These are phyloP conservation scores for Amyelois transitella DNA, from an alignment of 1,140 invertebrate species.

Conservation along the genomic window DNA sequence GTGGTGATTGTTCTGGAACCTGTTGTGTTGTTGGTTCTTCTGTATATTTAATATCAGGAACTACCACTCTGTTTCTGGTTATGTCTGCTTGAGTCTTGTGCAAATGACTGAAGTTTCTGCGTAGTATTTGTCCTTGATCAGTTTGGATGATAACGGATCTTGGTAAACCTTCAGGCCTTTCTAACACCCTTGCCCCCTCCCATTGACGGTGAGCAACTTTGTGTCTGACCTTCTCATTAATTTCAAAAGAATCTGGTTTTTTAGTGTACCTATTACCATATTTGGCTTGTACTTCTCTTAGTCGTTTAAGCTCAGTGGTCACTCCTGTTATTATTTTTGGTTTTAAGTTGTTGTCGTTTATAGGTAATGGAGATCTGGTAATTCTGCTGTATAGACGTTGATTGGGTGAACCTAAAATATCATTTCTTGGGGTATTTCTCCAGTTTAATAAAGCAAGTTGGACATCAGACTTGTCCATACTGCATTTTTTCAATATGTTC, in stretches of 20 bases:
- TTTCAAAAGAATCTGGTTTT: no score
- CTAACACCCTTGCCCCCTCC: constrained; percentile 19
- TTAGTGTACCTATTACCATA: no score
- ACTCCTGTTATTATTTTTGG: constrained; percentile 18
- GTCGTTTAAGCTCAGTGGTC: not conserved
- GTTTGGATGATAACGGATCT: constrained; percentile 21
- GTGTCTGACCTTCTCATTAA: constrained; percentile 16
- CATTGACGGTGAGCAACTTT: constrained; percentile 17
- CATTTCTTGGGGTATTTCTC: constrained; percentile 16
- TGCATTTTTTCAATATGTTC: constrained; percentile 10
- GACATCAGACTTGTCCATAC: constrained; percentile 11
- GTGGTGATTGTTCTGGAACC: no score
- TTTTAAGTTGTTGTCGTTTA: constrained; percentile 12
- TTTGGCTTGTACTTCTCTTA: no score
- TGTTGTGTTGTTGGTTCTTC: no score
- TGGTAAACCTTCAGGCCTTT: constrained; percentile 15
- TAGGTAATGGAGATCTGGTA: constrained; percentile 14
- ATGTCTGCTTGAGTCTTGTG: constrained; percentile 18
- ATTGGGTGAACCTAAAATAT: constrained; percentile 12
- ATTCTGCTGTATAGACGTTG: constrained; percentile 14
- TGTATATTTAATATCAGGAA: no score
- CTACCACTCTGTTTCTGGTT: no score
- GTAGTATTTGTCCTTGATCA: constrained; percentile 11
- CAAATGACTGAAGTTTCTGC: constrained; percentile 17
- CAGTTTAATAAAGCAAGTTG: constrained; percentile 12